Evolutionary conservation across 2,113 vertebrate genomes (phyloP).

Genomic region (Saimiri boliviensis): DNA sequence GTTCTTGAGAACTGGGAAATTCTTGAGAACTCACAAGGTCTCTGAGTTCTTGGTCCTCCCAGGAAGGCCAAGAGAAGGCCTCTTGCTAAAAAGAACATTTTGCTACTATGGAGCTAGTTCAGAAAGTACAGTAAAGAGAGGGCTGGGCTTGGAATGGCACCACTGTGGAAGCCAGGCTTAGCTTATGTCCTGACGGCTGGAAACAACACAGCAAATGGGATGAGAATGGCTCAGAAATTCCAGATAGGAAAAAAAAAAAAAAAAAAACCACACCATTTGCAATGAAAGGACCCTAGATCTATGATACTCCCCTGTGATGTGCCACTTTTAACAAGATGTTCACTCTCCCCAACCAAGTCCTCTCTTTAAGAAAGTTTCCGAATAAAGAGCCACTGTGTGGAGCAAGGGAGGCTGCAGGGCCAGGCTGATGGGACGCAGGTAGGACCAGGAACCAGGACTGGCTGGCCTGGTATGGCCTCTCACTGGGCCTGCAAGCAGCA

Average conservation of each 20-base stretch:
- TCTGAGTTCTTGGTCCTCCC: background rate
- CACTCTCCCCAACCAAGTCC: background rate
- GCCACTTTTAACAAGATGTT: background rate
- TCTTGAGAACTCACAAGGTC: background rate
- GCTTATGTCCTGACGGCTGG: background rate
- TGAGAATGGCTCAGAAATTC: background rate
- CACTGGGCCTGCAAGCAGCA: background rate
- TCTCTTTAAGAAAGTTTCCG: background rate
- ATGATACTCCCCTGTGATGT: background rate
- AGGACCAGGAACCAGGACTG: background rate
- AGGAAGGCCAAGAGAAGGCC: background rate
- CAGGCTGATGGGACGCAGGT: background rate
- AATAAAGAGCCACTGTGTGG: background rate
- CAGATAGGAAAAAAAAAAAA: background rate
- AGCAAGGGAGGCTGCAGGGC: background rate
- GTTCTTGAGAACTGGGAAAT: background rate
- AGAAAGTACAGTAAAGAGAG: background rate
- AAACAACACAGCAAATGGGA: background rate
- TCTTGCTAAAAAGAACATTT: background rate
- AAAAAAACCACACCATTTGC: no score
- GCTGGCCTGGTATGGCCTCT: rapidly evolving
- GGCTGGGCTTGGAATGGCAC: background rate
- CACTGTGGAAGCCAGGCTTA: background rate
- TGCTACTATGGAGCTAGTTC: background rate
- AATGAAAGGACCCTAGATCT: background rate